Conservation (phyloP, 1,140 invertebrate genomes). For the Drosophila orosa region DNA sequence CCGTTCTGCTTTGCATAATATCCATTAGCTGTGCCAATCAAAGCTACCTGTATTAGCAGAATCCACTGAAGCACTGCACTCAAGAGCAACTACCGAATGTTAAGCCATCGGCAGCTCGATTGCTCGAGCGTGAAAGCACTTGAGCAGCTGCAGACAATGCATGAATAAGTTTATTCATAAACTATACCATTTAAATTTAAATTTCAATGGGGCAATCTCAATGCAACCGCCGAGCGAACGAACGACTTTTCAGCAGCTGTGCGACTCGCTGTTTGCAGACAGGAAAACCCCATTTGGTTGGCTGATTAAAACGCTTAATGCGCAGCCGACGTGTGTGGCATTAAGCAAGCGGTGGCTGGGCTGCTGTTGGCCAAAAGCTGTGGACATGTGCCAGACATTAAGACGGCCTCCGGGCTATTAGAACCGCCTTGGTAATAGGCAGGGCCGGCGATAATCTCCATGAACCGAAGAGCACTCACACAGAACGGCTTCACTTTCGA, state of each 20-base stretch:
- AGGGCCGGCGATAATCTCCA: slow-evolving; percentile 1
- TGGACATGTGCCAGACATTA: slow-evolving; percentile 59
- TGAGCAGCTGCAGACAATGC: slow-evolving; percentile 50
- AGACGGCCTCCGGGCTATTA: slow-evolving; percentile 30
- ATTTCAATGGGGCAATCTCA: slow-evolving; percentile 58
- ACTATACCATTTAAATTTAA: slow-evolving; percentile 40
- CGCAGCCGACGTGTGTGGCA: slow-evolving; percentile 50
- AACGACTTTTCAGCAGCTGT: slow-evolving; percentile 43
- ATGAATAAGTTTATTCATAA: slow-evolving; percentile 50
- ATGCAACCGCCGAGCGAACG: slow-evolving; percentile 47
- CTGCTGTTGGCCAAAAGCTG: slow-evolving; percentile 6
- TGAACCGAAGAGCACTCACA: slow-evolving; percentile 2
- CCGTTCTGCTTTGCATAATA: slow-evolving; percentile 1
- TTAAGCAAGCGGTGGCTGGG: slow-evolving; percentile 28
- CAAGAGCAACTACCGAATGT: slow-evolving; percentile 29
- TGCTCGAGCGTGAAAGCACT: slow-evolving; percentile 37
- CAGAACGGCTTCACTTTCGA: slow-evolving; percentile 48
- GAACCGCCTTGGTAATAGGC: slow-evolving; percentile 39
- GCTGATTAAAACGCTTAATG: slow-evolving; percentile 45
- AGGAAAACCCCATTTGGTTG: slow-evolving; percentile 63
- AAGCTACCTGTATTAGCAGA: slow-evolving; percentile 3
- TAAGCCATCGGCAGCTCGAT: slow-evolving; percentile 30
- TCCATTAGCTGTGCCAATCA: not conserved
- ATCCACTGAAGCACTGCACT: slow-evolving; percentile 10
- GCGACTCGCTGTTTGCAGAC: slow-evolving; percentile 38